A percentile compares a stretch with the other conserved stretches of the same genome.
These are phyloP conservation scores for Apteryx mantelli DNA, from an alignment of 2,113 vertebrate genomes.

Conservation along the genomic window DNA sequence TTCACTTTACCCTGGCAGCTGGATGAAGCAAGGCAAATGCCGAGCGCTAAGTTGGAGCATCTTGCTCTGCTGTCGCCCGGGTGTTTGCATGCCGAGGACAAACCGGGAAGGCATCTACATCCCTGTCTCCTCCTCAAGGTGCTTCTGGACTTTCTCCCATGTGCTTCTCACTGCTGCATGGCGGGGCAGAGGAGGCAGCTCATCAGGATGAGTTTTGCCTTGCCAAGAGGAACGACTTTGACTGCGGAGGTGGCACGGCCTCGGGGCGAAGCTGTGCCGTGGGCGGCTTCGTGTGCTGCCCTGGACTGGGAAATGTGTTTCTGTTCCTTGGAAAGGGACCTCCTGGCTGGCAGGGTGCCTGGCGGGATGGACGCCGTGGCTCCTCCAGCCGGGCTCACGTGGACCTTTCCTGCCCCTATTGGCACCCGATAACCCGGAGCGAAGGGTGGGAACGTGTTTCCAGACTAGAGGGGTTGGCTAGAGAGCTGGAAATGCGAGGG, in stretches of 20 bases:
- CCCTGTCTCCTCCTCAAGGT: rapidly evolving
- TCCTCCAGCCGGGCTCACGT: too few species aligned
- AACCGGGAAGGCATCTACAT: neutral
- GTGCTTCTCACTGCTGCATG: neutral
- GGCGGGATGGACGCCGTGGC: neutral
- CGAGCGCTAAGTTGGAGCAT: neutral
- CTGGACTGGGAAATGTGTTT: rapidly evolving
- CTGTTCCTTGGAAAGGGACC: neutral
- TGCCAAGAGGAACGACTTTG: neutral
- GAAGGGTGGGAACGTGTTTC: neutral
- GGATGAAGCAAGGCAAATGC: neutral
- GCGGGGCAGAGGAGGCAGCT: neutral
- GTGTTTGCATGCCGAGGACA: rapidly evolving
- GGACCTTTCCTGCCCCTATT: neutral
- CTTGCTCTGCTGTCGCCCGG: neutral
- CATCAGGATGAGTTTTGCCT: neutral
- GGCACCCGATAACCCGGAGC: neutral
- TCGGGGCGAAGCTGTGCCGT: neutral
- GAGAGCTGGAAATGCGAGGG: rapidly evolving
- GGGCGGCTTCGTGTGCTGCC: rapidly evolving
- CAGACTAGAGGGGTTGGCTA: neutral
- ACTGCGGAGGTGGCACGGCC: neutral
- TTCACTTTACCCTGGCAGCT: neutral
- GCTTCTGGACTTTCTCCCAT: neutral
- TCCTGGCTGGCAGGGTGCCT: too few species aligned